phyloP scores from a whole-genome alignment of 2,888 invertebrate species.

The Apamea monoglypha region DNA sequence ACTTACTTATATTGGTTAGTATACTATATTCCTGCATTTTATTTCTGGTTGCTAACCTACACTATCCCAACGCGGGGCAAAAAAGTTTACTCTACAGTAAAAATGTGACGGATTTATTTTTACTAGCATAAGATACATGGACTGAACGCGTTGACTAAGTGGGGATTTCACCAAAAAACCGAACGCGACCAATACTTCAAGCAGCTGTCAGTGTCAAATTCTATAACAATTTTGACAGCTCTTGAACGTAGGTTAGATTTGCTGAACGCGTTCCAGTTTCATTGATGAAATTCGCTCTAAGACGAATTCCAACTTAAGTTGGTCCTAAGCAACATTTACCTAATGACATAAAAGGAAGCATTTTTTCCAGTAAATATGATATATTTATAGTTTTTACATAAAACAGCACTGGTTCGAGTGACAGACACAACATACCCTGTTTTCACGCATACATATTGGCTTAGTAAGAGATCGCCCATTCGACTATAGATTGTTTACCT shows the following conservation, averaged over 20 bases:
- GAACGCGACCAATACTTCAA: neutral
- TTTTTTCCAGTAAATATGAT: conserved; percentile 34
- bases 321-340: conserved; percentile 11
- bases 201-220: neutral
- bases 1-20: conserved; percentile 21
- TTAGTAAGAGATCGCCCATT: conserved; percentile 54
- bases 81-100: conserved; percentile 25
- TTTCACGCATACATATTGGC: conserved; percentile 86
- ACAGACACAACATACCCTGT: conserved; percentile 66
- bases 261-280: neutral
- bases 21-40: conserved; percentile 34
- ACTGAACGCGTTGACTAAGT: conserved; percentile 6
- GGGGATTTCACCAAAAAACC: neutral
- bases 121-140: conserved; percentile 47
- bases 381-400: conserved; percentile 2
- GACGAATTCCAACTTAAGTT: neutral
- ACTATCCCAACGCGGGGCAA: conserved; percentile 14
- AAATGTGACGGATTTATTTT: conserved; percentile 46
- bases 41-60: conserved; percentile 21
- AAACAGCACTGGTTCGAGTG: conserved; percentile 57
- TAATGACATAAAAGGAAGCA: conserved; percentile 16
- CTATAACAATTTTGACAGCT: neutral
- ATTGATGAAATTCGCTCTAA: neutral
- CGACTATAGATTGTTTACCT: conserved; percentile 19
- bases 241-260: neutral